Evolutionary conservation across 2,797 vertebrate genomes (phyloP), one percentile per base, ranked within the genome.

Genomic region (Zenarchopterus dispar): DNA sequence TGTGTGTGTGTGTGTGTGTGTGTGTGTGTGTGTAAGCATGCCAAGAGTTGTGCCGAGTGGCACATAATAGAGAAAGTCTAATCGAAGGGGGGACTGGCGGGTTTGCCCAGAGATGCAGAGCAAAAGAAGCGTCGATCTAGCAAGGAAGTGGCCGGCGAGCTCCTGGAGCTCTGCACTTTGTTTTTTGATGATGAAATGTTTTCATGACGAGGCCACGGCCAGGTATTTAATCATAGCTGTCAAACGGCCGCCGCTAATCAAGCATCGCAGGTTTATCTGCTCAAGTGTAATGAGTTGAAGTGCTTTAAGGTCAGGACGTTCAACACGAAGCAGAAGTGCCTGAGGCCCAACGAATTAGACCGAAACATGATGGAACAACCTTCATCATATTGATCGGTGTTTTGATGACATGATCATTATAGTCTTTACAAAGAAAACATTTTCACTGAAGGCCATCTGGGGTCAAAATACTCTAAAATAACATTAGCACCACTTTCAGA

Each of bases 141-240:
- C 60, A 60, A 73, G 70, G 55, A 50, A 61, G n/a, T 15, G 41
- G 46, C 49, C 9, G 41, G 39, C 58, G 49, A 28, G 43, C 72
- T 39, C 60, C 17, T 45, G 77, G 78, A 66, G 80, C 73, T 22
- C 56, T 0, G 2, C 0, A 0, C 42, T 62, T 62, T 77, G 11
- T 18, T 62, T 76, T 85, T 73, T 80, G 86, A 85, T 81, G 86
- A 81, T 75, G 77, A 62, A 71, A 82, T 55, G 77, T 68, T 88
- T 88, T 80, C 44, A 68, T 69, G 61, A 33, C 23, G 57, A 7
- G 15, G 75, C 56, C 22, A 0, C 31, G 9, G 75, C 62, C 62
- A 47, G 55, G 80, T 77, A 67, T 84, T 89, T 85, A 75, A 90
- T 90, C 81, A 86, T 39, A 78, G 71, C 80, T 77, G 86, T 88